Evolutionary conservation across 1,140 invertebrate species (phyloP), one percentile per base, ranked within the genome.

Genomic region (Zophobas atratus): DNA sequence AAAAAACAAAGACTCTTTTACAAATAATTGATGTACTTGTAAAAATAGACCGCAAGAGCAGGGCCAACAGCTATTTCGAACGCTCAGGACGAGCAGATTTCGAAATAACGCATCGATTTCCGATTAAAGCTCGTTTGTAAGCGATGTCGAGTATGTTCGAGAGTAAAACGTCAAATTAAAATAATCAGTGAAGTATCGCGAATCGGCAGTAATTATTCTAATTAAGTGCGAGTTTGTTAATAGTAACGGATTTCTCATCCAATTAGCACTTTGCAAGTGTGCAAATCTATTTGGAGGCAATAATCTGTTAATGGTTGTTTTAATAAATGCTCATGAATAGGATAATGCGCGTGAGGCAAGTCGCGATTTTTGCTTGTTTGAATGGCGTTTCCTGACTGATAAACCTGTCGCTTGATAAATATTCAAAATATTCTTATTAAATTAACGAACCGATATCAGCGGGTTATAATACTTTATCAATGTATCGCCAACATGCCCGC

Each of bases 351-450:
- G 6, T 46, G 43, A 4, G 6, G 6, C 6, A 46, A 46, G 43
- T 3, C 43, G 3, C 43, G 43, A 46, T 46, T 46, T 46, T 46
- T 46, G 43, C 6, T 46, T 8, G 6, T 3, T 4, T 46, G 6
- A 46, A 46, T 46, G 3, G 6, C 6, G 43, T 46, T 46, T 46
- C 43, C 43, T 46, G 3, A 46, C 6, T 46, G 3, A 46, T 46
- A 51, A 51, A 51, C 49, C 49, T n/a, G 49, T 51, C n/a, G 43
- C 3, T 8, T 3, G 20, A 4, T 51, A 51, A 51, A 51, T 20
- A 51, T 51, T 51, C 49, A 20, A 20, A 51, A 51, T n/a, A 51
- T 51, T 51, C 49, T 51, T 51, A 51, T 51, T 51, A 51, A 51
- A 51, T 51, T 51, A 51, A 51, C 49, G n/a, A 20, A 20, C 49